Evolutionary conservation across 2,113 vertebrate genomes (phyloP).

Genomic region (Heterotilapia buettikoferi): DNA sequence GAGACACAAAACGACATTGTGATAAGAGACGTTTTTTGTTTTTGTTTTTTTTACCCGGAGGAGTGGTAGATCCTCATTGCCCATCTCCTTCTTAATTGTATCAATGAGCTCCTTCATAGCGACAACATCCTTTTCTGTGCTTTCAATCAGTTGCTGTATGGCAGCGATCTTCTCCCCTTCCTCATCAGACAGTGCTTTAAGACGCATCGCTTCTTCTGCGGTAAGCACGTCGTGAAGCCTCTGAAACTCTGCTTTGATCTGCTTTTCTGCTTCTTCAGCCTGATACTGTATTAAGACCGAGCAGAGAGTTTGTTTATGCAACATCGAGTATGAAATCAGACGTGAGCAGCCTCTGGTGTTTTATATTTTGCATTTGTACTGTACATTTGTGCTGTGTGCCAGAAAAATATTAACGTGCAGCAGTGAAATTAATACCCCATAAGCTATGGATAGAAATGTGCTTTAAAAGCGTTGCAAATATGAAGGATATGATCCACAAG

Average conservation of each 20-base stretch:
- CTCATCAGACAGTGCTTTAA: constrained; percentile 51
- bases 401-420: neutral
- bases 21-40: accelerated
- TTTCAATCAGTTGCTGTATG: constrained; percentile 11
- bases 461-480: neutral
- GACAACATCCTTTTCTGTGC: constrained; percentile 8
- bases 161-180: constrained; percentile 42
- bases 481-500: neutral
- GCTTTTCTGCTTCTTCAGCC: constrained; percentile 52
- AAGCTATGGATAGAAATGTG: neutral
- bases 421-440: neutral
- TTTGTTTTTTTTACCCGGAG: constrained; percentile 35
- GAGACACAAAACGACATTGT: neutral
- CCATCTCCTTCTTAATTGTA: constrained; percentile 60
- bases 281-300: constrained; percentile 40
- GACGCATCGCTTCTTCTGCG: constrained; percentile 45
- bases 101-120: constrained; percentile 41
- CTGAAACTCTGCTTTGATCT: constrained; percentile 64
- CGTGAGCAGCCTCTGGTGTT: neutral
- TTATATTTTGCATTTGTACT: neutral
- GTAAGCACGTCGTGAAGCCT: constrained; percentile 47
- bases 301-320: neutral
- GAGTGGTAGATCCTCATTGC: constrained; percentile 58
- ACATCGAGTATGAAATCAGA: neutral
- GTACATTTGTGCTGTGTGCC: neutral